Percentiles rank a stretch among this genome's conserved stretches.
phyloP scores from a whole-genome alignment of 2,113 vertebrate species.

The Tapirus terrestris region DNA sequence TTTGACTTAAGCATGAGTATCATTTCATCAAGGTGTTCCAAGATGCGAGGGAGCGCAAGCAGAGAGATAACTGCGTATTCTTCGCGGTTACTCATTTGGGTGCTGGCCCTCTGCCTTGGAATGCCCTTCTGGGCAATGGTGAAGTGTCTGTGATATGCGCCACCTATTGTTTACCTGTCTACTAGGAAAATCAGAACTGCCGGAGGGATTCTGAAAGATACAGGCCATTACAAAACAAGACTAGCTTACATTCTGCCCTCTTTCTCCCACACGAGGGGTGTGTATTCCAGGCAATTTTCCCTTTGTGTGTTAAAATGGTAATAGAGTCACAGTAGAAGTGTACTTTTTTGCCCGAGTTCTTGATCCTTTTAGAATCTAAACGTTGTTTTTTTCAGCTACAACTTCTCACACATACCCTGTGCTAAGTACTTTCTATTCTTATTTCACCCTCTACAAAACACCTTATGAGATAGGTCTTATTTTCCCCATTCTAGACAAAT shows the following conservation, averaged over 20 bases:
- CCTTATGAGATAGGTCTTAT: neutral
- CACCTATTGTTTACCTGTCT: neutral
- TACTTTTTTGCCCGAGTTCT: neutral
- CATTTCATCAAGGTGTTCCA: fast-evolving
- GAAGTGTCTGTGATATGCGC: neutral
- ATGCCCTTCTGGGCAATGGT: neutral
- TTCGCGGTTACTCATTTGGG: neutral
- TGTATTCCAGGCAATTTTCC: neutral
- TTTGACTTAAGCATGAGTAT: neutral
- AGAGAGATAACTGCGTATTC: neutral
- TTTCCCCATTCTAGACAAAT: neutral
- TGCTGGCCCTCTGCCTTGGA: neutral
- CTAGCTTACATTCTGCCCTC: neutral
- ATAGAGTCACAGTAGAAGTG: neutral
- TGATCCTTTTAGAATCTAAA: neutral
- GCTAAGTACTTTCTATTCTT: neutral
- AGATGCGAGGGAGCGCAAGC: neutral
- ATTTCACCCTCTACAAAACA: neutral
- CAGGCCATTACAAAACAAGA: neutral
- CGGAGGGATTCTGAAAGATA: neutral
- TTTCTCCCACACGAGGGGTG: neutral
- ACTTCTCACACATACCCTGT: neutral
- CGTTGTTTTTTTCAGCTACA: neutral
- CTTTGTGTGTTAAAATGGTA: neutral
- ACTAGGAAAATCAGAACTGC: neutral